These are phyloP conservation scores for Mesembrinibis cayennensis DNA, from an alignment of 2,113 vertebrate genomes.

Conservation along the genomic window DNA sequence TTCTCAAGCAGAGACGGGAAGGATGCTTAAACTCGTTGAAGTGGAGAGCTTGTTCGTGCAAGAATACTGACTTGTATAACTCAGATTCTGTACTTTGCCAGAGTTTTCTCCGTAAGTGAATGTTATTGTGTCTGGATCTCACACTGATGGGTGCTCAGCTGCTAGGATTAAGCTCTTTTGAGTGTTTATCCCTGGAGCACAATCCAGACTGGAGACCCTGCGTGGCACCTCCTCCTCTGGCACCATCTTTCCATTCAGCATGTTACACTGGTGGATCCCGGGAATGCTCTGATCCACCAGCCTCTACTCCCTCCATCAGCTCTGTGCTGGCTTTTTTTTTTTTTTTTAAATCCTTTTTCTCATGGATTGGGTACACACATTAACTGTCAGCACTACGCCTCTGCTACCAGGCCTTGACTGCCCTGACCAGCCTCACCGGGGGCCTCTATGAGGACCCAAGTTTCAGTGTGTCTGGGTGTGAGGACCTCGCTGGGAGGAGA, in stretches of 20 bases:
- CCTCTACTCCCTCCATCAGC: background rate
- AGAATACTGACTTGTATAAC: background rate
- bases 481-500: rapidly evolving
- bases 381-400: background rate
- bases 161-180: background rate
- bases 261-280: rapidly evolving
- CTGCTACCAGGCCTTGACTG: background rate
- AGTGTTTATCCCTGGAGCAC: background rate
- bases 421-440: rapidly evolving
- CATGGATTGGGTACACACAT: background rate
- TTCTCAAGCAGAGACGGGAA: background rate
- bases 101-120: background rate
- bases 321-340: background rate
- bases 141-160: background rate
- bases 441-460: rapidly evolving
- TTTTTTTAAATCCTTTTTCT: background rate
- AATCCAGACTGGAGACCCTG: background rate
- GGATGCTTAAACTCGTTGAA: background rate
- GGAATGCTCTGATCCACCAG: background rate
- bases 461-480: rapidly evolving
- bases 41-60: background rate
- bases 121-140: background rate
- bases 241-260: background rate
- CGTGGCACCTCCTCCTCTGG: background rate
- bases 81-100: background rate